These are phyloP conservation scores for Leucoraja erinaceus DNA, from an alignment of 2,113 vertebrate genomes.

Conservation along the genomic window DNA sequence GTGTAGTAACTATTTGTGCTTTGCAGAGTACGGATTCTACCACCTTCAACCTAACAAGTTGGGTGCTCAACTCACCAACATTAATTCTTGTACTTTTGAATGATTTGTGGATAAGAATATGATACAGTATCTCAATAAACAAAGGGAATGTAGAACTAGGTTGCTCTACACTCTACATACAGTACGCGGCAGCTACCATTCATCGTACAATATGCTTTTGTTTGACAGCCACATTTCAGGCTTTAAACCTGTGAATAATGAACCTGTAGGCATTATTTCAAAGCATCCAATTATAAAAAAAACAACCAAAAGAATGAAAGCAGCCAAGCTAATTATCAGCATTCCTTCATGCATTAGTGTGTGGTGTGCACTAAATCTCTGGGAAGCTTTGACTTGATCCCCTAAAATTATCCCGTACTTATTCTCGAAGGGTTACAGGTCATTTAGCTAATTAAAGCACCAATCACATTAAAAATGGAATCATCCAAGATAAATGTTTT, in stretches of 20 bases:
- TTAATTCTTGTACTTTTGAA: background rate
- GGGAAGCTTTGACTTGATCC: constrained; percentile 68
- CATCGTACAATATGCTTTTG: constrained; percentile 58
- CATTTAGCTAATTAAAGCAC: constrained; percentile 77
- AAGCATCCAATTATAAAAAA: constrained; percentile 64
- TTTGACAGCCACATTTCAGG: constrained; percentile 55
- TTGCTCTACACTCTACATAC: background rate
- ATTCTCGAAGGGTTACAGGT: constrained; percentile 83
- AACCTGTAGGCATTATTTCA: constrained; percentile 75
- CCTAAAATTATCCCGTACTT: constrained; percentile 82
- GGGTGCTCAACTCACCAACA: background rate
- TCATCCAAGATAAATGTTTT: constrained; percentile 77
- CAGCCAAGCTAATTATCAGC: constrained; percentile 77
- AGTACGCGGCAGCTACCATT: constrained; percentile 14
- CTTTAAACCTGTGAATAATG: constrained; percentile 73
- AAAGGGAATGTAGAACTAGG: constrained; percentile 17
- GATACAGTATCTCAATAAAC: constrained; percentile 18
- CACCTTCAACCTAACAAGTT: background rate
- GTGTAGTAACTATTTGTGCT: background rate
- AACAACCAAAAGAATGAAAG: constrained; percentile 80
- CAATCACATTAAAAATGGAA: constrained; percentile 66
- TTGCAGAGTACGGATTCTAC: background rate
- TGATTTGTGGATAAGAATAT: background rate
- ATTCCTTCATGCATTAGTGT: constrained; percentile 91
- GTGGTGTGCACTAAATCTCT: constrained; percentile 82